These are phyloP conservation scores for Fopius arisanus DNA, from an alignment of 1,140 invertebrate species.

Conservation along the genomic window DNA sequence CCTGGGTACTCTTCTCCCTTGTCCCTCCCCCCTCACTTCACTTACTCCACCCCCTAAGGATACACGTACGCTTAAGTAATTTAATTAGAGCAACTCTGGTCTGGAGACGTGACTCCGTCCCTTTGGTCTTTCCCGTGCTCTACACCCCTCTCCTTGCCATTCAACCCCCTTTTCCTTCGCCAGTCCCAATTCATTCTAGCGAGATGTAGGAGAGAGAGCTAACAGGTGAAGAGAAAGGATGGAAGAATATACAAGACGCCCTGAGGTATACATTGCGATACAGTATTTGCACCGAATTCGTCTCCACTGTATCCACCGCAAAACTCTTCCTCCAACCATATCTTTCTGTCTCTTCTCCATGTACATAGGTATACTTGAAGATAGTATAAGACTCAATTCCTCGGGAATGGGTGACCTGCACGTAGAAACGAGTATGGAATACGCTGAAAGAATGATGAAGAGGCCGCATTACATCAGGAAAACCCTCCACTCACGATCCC, in stretches of 20 bases:
- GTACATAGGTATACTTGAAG: background rate
- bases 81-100: constrained; percentile 59
- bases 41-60: constrained; percentile 36
- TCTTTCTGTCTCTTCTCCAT: constrained; percentile 11
- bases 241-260: constrained; percentile 26
- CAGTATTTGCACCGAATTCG: constrained; percentile 22
- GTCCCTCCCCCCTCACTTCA: constrained; percentile 22
- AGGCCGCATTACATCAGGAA: constrained; percentile 38
- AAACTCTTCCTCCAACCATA: constrained; percentile 23
- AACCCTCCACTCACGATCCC: background rate
- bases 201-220: constrained; percentile 38
- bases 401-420: constrained; percentile 28
- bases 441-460: constrained; percentile 53
- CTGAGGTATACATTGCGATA: constrained; percentile 11
- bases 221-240: constrained; percentile 38
- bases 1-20: background rate
- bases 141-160: background rate
- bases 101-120: constrained; percentile 57
- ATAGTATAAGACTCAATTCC: background rate
- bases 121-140: constrained; percentile 43
- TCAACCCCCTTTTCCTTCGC: background rate
- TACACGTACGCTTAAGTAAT: constrained; percentile 62
- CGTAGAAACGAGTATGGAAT: constrained; percentile 43
- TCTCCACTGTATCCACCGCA: constrained; percentile 37
- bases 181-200: background rate